Evolutionary conservation across 2,797 vertebrate genomes (phyloP).

Genomic region (Poecilia wingei): DNA sequence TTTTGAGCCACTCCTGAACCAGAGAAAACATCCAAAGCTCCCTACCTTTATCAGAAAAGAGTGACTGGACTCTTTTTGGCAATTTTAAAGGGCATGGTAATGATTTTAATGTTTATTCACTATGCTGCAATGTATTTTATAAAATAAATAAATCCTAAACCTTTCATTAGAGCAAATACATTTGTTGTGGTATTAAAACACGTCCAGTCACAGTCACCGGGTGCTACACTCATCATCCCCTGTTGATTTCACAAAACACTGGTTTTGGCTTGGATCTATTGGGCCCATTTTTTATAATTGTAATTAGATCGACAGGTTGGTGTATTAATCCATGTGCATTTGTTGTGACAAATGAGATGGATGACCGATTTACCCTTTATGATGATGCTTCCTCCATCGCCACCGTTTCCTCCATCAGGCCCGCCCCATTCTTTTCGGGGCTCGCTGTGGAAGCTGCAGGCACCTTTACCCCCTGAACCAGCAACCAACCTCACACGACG

Average conservation of each 20-base stretch:
- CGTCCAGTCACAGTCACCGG: background rate
- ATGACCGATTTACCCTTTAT: constrained; percentile 54
- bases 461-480: constrained; percentile 87
- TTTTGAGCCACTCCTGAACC: background rate
- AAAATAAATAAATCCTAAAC: background rate
- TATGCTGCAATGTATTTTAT: background rate
- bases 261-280: background rate
- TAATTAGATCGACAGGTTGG: background rate
- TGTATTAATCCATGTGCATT: background rate
- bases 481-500: constrained; percentile 85
- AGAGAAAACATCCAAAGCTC: background rate
- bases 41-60: background rate
- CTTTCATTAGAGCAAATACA: background rate
- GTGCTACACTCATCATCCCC: background rate
- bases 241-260: background rate
- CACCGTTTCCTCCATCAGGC: constrained; percentile 94
- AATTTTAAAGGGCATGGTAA: background rate
- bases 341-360: background rate
- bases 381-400: constrained; percentile 84
- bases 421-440: constrained; percentile 95
- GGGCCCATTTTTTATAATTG: background rate
- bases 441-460: constrained; percentile 90
- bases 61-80: background rate
- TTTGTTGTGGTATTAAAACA: background rate
- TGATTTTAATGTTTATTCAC: background rate